A percentile compares a stretch with the other conserved stretches of the same genome.
phyloP scores from a whole-genome alignment of 2,888 invertebrate genomes.

The Choristoneura rosaceana region DNA sequence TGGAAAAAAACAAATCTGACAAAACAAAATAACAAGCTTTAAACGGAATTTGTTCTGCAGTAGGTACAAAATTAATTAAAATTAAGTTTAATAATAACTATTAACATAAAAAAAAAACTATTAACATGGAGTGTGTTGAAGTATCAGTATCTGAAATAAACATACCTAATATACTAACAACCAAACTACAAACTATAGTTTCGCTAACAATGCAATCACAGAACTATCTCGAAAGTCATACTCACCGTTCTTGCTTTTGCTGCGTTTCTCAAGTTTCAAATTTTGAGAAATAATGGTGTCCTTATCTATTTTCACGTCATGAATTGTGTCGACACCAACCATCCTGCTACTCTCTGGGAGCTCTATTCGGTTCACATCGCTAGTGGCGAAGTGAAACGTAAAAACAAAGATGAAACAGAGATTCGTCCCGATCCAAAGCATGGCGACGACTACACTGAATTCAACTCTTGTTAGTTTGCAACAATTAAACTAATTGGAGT shows the following conservation, averaged over 20 bases:
- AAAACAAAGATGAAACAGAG: background rate
- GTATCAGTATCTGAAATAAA: too few relatives aligned
- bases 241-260: constrained; percentile 55
- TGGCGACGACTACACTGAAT: background rate
- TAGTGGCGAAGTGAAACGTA: background rate
- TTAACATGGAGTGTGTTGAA: too few relatives aligned
- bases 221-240: background rate
- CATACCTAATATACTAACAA: too few relatives aligned
- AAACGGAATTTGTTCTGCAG: too few relatives aligned
- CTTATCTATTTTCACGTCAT: constrained; percentile 67
- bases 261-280: constrained; percentile 62
- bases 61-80: too few relatives aligned
- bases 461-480: background rate
- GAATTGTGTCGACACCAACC: constrained; percentile 66
- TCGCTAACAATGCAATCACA: too few relatives aligned
- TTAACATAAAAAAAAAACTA: too few relatives aligned
- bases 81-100: too few relatives aligned
- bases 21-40: too few relatives aligned
- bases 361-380: constrained; percentile 11
- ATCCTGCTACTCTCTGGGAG: constrained; percentile 52
- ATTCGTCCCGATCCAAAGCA: background rate
- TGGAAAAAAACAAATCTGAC: too few relatives aligned
- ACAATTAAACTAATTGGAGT: constrained; percentile 20
- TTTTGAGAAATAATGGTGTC: constrained; percentile 71
- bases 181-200: too few relatives aligned